A percentile compares a stretch with the other conserved stretches of the same genome.
Conservation (phyloP, 1,140 invertebrate species). For the Aethina tumida region DNA sequence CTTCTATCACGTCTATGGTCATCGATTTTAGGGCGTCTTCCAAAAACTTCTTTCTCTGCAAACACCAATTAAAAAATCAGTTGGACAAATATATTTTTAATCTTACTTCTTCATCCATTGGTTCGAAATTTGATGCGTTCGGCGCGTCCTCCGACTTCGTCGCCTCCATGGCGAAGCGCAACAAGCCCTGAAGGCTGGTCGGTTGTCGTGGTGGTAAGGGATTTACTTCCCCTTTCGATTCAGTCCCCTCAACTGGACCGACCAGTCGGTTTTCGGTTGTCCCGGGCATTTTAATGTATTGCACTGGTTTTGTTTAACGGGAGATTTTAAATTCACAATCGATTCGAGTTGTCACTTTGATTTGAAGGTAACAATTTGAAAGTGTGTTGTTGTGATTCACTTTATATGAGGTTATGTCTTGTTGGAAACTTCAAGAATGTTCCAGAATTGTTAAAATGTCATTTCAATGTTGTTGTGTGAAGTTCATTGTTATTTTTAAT, state of each 20-base stretch:
- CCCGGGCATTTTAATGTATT: too few species aligned
- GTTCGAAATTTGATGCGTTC: constrained; percentile 35
- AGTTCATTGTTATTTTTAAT: too few species aligned
- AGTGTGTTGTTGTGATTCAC: too few species aligned
- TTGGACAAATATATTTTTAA: background rate
- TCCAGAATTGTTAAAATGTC: too few species aligned
- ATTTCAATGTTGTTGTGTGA: too few species aligned
- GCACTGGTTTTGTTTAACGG: too few species aligned
- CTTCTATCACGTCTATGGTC: constrained; percentile 52
- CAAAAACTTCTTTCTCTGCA: constrained; percentile 58
- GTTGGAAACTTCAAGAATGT: too few species aligned
- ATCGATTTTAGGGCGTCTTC: constrained; percentile 54
- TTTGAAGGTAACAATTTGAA: too few species aligned
- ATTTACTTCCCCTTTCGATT: background rate
- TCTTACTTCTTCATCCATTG: constrained; percentile 51
- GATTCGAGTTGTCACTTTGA: too few species aligned
- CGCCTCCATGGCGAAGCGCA: constrained; percentile 55
- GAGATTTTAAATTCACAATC: too few species aligned
- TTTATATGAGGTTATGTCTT: too few species aligned
- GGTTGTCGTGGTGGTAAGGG: constrained; percentile 33
- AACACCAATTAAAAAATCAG: constrained; percentile 18
- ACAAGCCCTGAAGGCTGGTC: constrained; percentile 42
- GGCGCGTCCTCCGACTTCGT: constrained; percentile 46
- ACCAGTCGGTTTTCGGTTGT: background rate
- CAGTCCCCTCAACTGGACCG: background rate